These are phyloP conservation scores for Agrochola lychnidis DNA, from an alignment of 2,888 invertebrate genomes.

Conservation along the genomic window DNA sequence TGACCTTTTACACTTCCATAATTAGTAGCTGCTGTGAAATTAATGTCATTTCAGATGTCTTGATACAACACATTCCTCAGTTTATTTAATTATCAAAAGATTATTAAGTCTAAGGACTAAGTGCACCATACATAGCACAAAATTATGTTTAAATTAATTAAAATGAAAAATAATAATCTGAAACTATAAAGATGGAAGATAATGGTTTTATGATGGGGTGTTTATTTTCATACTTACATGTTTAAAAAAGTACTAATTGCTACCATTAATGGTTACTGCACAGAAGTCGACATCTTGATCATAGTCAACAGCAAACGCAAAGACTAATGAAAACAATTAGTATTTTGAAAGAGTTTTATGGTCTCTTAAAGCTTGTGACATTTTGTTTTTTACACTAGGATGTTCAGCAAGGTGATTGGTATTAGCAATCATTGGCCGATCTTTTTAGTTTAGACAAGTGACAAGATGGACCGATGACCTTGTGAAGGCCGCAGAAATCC, in stretches of 20 bases:
- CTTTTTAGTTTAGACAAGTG: background rate
- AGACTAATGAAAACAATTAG: constrained; percentile 38
- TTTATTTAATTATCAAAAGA: constrained; percentile 51
- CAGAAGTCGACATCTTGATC: constrained; percentile 38
- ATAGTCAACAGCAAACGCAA: background rate
- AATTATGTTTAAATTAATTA: constrained; percentile 60
- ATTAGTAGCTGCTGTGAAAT: constrained; percentile 63
- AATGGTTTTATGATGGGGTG: constrained; percentile 18
- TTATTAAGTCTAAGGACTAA: constrained; percentile 12
- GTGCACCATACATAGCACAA: constrained; percentile 17
- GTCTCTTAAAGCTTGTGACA: background rate
- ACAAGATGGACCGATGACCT: too few species aligned
- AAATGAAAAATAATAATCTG: constrained; percentile 48
- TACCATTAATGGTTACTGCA: constrained; percentile 27
- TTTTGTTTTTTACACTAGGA: background rate
- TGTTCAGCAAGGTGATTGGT: background rate
- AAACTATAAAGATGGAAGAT: constrained; percentile 53
- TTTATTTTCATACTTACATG: constrained; percentile 33
- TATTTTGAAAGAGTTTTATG: constrained; percentile 17
- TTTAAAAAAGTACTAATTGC: constrained; percentile 29
- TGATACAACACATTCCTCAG: constrained; percentile 54
- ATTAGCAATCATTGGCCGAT: background rate
- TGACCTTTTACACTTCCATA: constrained; percentile 65
- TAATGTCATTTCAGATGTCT: constrained; percentile 62
- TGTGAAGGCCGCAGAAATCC: too few species aligned